Percentiles rank a stretch among this genome's conserved stretches.
Evolutionary conservation across 1,140 invertebrate genomes (phyloP).

Genomic region (Cherax quadricarinatus): DNA sequence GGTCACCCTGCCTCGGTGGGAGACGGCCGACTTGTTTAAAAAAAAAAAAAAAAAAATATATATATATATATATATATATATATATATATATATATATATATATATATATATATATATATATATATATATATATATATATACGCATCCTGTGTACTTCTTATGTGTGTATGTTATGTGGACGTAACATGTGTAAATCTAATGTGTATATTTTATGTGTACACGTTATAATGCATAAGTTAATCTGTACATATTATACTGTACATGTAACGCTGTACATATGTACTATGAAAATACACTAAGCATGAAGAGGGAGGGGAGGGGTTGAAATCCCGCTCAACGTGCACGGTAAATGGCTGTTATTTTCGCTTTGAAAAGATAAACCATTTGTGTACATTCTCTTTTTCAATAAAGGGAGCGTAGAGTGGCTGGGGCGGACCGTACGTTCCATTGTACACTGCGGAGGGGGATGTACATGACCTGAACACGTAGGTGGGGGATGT

Average conservation of each 20-base stretch:
- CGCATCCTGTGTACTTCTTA: neutral
- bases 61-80: too few relatives aligned
- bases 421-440: neutral
- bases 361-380: slow-evolving; percentile 69
- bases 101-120: neutral
- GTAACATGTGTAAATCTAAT: neutral
- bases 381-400: slow-evolving; percentile 69
- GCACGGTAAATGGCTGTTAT: slow-evolving; percentile 66
- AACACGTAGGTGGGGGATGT: slow-evolving; percentile 21
- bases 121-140: neutral
- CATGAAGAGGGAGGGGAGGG: slow-evolving; percentile 6
- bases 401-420: slow-evolving; percentile 60
- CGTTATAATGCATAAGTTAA: neutral
- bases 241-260: neutral
- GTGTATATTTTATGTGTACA: neutral
- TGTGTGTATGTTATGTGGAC: too few relatives aligned
- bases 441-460: slow-evolving; percentile 56
- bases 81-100: too few relatives aligned
- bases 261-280: neutral
- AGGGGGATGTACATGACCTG: slow-evolving; percentile 44
- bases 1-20: too few relatives aligned
- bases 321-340: slow-evolving; percentile 56
- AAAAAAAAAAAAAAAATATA: too few relatives aligned
- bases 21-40: too few relatives aligned
- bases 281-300: slow-evolving; percentile 42